These are phyloP conservation scores for Siniperca scherzeri DNA, from an alignment of 2,797 vertebrate genomes.

Conservation along the genomic window DNA sequence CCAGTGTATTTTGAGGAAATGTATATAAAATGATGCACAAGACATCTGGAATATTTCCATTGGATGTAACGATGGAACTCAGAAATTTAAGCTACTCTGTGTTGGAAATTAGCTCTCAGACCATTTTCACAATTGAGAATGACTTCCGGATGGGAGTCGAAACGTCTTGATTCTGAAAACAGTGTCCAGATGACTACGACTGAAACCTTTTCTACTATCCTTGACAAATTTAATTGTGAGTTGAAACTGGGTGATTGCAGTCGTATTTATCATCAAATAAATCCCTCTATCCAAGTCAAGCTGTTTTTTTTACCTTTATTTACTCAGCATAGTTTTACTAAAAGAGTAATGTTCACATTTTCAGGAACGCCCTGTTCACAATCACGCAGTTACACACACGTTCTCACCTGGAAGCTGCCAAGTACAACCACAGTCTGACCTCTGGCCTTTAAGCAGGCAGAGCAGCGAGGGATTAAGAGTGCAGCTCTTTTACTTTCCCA, in stretches of 20 bases:
- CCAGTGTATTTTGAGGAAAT: not conserved
- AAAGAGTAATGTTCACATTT: not conserved
- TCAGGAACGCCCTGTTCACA: slow-evolving; percentile 9
- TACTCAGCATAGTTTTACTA: not conserved
- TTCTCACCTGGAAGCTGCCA: slow-evolving; percentile 8
- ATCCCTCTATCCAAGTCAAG: not conserved
- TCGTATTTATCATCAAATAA: slow-evolving; percentile 6
- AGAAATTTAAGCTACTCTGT: too few species aligned
- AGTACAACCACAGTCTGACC: not conserved
- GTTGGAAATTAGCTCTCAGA: too few species aligned
- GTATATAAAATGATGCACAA: not conserved
- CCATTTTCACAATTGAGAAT: too few species aligned
- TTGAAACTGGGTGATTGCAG: not conserved
- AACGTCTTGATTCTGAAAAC: too few species aligned
- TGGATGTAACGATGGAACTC: not conserved
- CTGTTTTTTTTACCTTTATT: slow-evolving; percentile 8
- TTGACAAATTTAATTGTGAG: not conserved
- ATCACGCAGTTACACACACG: not conserved
- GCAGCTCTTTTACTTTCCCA: not conserved
- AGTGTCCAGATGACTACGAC: too few species aligned
- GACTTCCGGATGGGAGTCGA: too few species aligned
- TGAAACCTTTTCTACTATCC: not conserved
- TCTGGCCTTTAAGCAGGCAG: not conserved
- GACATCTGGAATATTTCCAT: not conserved
- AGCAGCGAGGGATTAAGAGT: not conserved